These are phyloP conservation scores for Montifringilla adamsi DNA, from an alignment of 2,113 vertebrate genomes.

Conservation along the genomic window DNA sequence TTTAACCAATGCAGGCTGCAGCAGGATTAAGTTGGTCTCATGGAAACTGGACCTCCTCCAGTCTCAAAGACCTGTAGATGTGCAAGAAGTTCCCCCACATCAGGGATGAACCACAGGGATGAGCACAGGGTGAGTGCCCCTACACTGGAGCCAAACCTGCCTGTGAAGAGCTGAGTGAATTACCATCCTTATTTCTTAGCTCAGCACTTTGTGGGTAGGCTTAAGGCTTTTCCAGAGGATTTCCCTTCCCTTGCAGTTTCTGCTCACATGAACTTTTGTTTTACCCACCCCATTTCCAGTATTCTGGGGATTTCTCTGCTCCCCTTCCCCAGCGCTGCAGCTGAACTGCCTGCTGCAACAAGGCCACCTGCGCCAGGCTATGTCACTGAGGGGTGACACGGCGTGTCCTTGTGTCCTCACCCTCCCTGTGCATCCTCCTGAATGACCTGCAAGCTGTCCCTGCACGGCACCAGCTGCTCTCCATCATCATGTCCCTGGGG, in stretches of 20 bases:
- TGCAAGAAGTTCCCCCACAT: not conserved
- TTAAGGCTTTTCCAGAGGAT: constrained; percentile 34
- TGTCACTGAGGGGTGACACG: not conserved
- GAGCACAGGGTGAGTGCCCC: accelerated
- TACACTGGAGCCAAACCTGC: not conserved
- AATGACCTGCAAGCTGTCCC: not conserved
- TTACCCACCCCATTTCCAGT: not conserved
- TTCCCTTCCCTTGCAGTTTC: constrained; percentile 22
- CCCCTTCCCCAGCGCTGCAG: not conserved
- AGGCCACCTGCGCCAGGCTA: not conserved
- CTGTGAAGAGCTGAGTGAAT: not conserved
- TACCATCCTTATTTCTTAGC: not conserved
- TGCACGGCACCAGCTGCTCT: not conserved
- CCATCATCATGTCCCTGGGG: accelerated
- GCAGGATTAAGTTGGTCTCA: not conserved
- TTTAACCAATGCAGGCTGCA: not conserved
- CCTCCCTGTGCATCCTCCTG: not conserved
- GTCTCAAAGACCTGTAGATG: not conserved
- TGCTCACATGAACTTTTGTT: not conserved
- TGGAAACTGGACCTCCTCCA: not conserved
- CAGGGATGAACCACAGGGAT: not conserved
- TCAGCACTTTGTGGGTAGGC: not conserved
- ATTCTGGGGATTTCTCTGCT: not conserved
- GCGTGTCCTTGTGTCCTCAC: not conserved
- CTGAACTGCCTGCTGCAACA: not conserved